Evolutionary conservation across 2,797 vertebrate species (phyloP).

Genomic region (Rhinoraja longicauda): DNA sequence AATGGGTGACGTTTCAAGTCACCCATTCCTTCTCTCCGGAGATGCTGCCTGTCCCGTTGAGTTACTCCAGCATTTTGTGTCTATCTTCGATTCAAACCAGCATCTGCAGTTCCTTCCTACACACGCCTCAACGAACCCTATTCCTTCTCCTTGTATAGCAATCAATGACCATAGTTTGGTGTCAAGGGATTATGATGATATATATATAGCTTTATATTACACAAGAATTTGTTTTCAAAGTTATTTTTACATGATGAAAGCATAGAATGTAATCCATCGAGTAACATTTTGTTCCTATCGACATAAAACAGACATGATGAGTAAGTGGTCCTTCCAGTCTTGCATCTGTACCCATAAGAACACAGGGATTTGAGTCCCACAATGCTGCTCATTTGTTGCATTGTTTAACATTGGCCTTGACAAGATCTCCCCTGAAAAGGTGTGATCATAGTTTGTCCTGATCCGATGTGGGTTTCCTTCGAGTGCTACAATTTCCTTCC

Average conservation of each 20-base stretch:
- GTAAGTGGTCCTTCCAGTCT: neutral
- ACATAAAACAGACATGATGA: neutral
- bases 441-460: no score
- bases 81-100: no score
- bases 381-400: neutral
- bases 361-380: neutral
- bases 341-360: neutral
- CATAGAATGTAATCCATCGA: neutral
- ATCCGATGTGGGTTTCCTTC: no score
- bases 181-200: neutral
- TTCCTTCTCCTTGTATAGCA: neutral
- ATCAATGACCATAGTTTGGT: neutral
- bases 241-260: neutral
- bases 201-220: neutral
- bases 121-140: neutral
- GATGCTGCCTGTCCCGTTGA: no score
- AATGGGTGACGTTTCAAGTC: no score
- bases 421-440: no score
- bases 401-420: neutral
- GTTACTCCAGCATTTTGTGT: no score
- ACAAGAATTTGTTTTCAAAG: neutral
- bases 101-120: no score
- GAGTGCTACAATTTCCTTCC: no score
- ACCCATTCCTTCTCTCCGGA: no score
- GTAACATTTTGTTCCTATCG: neutral